Evolutionary conservation across 2,113 vertebrate species (phyloP), one percentile per base, ranked within the genome.

Genomic region (Penelope pileata): DNA sequence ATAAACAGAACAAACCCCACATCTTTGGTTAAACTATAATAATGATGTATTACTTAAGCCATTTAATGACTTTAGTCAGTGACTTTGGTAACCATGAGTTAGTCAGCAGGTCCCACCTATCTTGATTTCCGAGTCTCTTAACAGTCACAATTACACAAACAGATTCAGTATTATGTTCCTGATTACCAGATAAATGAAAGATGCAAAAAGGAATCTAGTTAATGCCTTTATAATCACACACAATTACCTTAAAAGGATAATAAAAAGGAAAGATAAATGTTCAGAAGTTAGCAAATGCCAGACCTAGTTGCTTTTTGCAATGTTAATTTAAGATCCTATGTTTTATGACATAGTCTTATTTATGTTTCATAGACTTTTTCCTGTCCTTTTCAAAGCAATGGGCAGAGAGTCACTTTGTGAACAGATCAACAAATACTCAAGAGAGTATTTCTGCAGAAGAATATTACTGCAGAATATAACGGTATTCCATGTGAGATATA

Each of bases 141-240:
- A 77, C 63, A 83, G 67, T 74, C 40, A 83, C 45, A 85, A 93
- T 94, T 94, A 84, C 67, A 87, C 68, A 81, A 90, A 95, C 47
- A 93, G 63, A 88, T 86, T 91, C 59, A 83, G 34, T 92, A 80
- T 91, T 90, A 54, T 85, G 79, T 69, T 95, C 67, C 75, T 80
- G 93, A 94, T 93, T 88, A 94, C 64, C 51, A 94, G 64, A 96
- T 59, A 96, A 91, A 94, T 91, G 88, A 88, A 96, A 96, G 94
- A 83, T 74, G 42, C 32, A 78, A 70, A 95, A 93, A 83, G 51
- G 80, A 94, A 80, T 88, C 82, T 70, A 88, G 64, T 77, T 94
- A 95, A 96, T 94, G 91, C 73, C 38, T 88, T 95, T 96, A 90
- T 94, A 96, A 94, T 88, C 73, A 86, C 83, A 86, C 16, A 77